Evolutionary conservation across 2,888 invertebrate species (phyloP).

Genomic region (Notodonta ziczac): DNA sequence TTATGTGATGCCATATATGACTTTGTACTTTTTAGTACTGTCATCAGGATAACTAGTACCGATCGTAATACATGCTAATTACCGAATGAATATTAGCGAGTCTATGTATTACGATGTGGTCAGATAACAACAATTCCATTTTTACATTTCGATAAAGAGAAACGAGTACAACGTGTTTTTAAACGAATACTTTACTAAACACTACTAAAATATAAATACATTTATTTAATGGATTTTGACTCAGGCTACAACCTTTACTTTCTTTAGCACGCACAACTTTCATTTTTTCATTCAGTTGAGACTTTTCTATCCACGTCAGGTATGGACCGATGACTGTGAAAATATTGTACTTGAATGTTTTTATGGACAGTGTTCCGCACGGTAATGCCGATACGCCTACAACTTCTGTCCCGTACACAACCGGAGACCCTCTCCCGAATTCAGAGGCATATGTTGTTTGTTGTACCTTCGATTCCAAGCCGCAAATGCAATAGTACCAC

Average conservation of each 20-base stretch:
- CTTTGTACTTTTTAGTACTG: conserved; percentile 18
- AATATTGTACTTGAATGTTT: conserved; percentile 53
- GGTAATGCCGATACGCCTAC: conserved; percentile 59
- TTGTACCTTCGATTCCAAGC: conserved; percentile 46
- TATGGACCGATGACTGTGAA: conserved; percentile 68
- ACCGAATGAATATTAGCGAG: conserved; percentile 54
- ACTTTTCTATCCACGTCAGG: conserved; percentile 60
- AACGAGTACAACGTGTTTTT: conserved; percentile 17
- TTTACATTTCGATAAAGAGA: conserved; percentile 16
- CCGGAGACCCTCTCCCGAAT: conserved; percentile 67
- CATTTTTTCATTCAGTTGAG: conserved; percentile 14
- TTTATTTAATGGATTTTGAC: conserved; percentile 14
- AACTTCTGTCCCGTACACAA: conserved; percentile 48
- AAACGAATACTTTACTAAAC: conserved; percentile 41
- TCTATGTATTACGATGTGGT: conserved; percentile 27
- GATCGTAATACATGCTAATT: conserved; percentile 53
- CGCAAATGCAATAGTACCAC: conserved; percentile 71
- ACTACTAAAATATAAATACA: conserved; percentile 36
- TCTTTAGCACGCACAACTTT: conserved; percentile 10
- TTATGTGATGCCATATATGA: conserved; percentile 13
- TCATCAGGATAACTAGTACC: conserved; percentile 14
- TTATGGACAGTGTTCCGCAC: conserved; percentile 44
- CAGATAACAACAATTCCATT: conserved; percentile 14
- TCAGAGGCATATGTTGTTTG: conserved; percentile 41
- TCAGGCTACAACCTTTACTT: conserved; percentile 6